These are phyloP conservation scores for Campopleginae sp. DNA, from an alignment of 2,888 invertebrate genomes.

Conservation along the genomic window DNA sequence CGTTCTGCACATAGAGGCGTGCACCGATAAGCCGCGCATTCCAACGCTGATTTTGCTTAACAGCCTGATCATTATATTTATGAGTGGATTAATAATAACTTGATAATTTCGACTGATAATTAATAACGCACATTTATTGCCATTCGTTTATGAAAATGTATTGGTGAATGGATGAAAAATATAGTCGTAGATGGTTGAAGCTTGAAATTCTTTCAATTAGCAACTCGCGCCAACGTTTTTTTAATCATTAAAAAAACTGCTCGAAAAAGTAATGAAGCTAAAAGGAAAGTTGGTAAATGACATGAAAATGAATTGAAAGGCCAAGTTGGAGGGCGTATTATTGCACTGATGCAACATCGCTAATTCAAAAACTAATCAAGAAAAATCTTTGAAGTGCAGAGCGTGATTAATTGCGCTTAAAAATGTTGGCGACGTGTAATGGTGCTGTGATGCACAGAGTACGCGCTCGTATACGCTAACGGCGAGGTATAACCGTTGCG, in stretches of 20 bases:
- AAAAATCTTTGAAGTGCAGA: background rate
- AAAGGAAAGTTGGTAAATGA: background rate
- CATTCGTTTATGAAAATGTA: background rate
- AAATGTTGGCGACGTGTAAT: background rate
- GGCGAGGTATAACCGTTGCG: background rate
- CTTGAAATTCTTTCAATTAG: background rate
- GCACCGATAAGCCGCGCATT: slow-evolving; percentile 2
- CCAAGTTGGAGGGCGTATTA: background rate
- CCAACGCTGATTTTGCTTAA: slow-evolving; percentile 14
- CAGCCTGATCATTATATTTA: background rate
- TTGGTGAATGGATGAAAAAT: background rate
- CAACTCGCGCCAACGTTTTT: background rate
- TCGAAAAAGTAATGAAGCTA: background rate
- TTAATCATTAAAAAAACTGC: background rate
- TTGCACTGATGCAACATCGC: background rate
- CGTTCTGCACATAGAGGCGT: slow-evolving; percentile 30
- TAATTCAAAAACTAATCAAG: slow-evolving; percentile 15
- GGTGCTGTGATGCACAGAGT: background rate
- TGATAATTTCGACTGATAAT: background rate
- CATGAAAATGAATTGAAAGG: background rate
- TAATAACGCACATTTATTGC: background rate
- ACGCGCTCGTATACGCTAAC: background rate
- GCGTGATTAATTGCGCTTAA: background rate
- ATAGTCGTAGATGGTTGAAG: background rate
- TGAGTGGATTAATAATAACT: background rate